Evolutionary conservation across 2,113 vertebrate genomes (phyloP), one percentile per base, ranked within the genome.

Genomic region (Tachuris rubrigastra): DNA sequence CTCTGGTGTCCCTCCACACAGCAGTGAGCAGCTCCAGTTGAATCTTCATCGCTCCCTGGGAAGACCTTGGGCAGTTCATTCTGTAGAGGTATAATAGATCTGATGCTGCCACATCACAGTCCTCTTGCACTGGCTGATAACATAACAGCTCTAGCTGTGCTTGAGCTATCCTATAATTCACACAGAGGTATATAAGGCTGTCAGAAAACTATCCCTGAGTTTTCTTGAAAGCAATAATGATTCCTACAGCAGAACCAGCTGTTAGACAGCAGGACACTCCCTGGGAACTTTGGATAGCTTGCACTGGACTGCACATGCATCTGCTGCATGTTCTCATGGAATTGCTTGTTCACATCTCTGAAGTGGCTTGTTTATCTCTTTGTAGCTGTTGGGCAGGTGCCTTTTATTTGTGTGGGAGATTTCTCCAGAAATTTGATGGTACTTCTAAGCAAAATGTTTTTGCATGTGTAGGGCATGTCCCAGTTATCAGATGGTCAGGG

Each of bases 291-390:
- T 12, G 66, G 46, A 13, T 11, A 49, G 11, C 39, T 78, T 16
- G 39, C 59, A 69, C 2, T 35, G 72, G 14, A 35, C 14, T 5
- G 49, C 37, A 44, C 19, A 9, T 10, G 11, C 42, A 19, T 47
- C 85, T 90, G 35, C 42, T 30, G 0, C 2, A 1, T 19, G 15
- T 75, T 62, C 68, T 44, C n/a, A 22, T 5, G 13, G 60, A 92
- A 41, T 0, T 67, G 44, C 25, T 74, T 23, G 52, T 46, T 91
- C 93, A 27, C 73, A 19, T 28, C 89, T 94, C 89, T 94, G 84
- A 87, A 95, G 80, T 78, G 91, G 83, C 73, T 90, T 72, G 19
- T 79, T 95, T 81, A 85, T 82, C 68, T 96, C 77, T 52, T 14
- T 33, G 49, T 52, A 41, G 76, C 60, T 90, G 41, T 16, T 33